Percentiles rank a stretch among this genome's conserved stretches.
These are phyloP conservation scores for Alviniconcha strummeri DNA, from an alignment of 2,888 invertebrate species.

Conservation along the genomic window DNA sequence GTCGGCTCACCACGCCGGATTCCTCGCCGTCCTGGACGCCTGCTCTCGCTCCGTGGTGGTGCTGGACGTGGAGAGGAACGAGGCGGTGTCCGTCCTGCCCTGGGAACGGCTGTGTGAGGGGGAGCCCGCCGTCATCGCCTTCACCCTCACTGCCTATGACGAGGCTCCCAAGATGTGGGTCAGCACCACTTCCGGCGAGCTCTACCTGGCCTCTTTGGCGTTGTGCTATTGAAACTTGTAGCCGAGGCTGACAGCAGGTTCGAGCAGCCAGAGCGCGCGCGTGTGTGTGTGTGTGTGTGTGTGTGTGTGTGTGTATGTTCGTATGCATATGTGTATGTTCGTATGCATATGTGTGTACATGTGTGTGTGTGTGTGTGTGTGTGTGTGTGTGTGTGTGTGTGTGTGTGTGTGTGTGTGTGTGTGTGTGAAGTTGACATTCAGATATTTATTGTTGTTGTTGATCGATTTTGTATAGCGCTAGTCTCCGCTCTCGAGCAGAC, in stretches of 20 bases:
- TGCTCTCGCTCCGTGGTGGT: constrained; percentile 4
- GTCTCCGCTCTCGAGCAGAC: too few relatives aligned
- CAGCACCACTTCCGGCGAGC: not conserved
- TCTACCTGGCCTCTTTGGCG: constrained; percentile 16
- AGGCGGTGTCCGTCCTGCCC: constrained; percentile 9
- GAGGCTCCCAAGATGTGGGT: constrained; percentile 23
- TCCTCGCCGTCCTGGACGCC: constrained; percentile 23
- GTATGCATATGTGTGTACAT: not conserved
- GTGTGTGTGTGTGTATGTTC: not conserved
- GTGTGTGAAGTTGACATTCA: too few relatives aligned
- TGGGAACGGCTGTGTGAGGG: constrained; percentile 11
- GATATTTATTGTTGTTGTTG: too few relatives aligned
- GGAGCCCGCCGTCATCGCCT: constrained; percentile 12
- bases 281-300: constrained; percentile 2
- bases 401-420: too few relatives aligned
- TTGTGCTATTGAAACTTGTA: not conserved
- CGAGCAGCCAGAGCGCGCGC: not conserved
- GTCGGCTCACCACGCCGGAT: constrained; percentile 9
- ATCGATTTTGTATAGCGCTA: too few relatives aligned
- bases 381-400: too few relatives aligned
- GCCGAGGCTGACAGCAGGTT: not conserved
- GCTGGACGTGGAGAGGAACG: not conserved
- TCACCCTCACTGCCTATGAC: not conserved
- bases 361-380: constrained; percentile 6
- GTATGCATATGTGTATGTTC: not conserved